Evolutionary conservation across 1,140 invertebrate genomes (phyloP).

Genomic region (Bombus waltoni): DNA sequence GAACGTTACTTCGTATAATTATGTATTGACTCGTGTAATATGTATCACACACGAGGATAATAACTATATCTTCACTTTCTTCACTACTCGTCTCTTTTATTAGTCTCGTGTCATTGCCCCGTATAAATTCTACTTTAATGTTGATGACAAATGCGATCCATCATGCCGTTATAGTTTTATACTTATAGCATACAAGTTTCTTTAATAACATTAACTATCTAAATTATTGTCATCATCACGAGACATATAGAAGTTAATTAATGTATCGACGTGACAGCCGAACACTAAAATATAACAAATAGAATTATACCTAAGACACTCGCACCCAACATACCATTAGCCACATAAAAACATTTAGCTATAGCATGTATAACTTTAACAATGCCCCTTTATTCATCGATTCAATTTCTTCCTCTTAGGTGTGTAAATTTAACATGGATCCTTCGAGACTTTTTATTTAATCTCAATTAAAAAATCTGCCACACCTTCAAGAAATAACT

Average conservation of each 20-base stretch:
- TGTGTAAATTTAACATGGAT: slow-evolving; percentile 55
- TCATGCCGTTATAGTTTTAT: slow-evolving; percentile 48
- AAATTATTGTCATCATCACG: slow-evolving; percentile 76
- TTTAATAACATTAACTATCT: slow-evolving; percentile 68
- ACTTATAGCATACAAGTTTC: slow-evolving; percentile 49
- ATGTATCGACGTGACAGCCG: slow-evolving; percentile 22
- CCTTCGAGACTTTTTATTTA: slow-evolving; percentile 30
- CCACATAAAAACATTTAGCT: slow-evolving; percentile 69
- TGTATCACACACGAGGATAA: slow-evolving; percentile 3
- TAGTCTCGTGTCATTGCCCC: slow-evolving; percentile 28
- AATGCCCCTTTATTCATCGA: slow-evolving; percentile 76
- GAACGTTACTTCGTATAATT: slow-evolving; percentile 19
- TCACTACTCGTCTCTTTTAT: slow-evolving; percentile 2
- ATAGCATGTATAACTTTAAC: slow-evolving; percentile 76
- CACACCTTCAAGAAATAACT: slow-evolving; percentile 27
- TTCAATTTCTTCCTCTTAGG: slow-evolving; percentile 49
- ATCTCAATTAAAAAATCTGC: slow-evolving; percentile 25
- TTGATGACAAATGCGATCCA: slow-evolving; percentile 55
- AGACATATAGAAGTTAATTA: slow-evolving; percentile 62
- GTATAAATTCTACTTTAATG: slow-evolving; percentile 17
- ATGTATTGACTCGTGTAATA: slow-evolving; percentile 23
- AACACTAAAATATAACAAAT: slow-evolving; percentile 65
- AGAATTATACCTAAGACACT: slow-evolving; percentile 58
- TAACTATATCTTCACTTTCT: slow-evolving; percentile 1
- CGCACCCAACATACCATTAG: slow-evolving; percentile 59